phyloP scores from a whole-genome alignment of 2,888 invertebrate species.

The Pammene fasciana region DNA sequence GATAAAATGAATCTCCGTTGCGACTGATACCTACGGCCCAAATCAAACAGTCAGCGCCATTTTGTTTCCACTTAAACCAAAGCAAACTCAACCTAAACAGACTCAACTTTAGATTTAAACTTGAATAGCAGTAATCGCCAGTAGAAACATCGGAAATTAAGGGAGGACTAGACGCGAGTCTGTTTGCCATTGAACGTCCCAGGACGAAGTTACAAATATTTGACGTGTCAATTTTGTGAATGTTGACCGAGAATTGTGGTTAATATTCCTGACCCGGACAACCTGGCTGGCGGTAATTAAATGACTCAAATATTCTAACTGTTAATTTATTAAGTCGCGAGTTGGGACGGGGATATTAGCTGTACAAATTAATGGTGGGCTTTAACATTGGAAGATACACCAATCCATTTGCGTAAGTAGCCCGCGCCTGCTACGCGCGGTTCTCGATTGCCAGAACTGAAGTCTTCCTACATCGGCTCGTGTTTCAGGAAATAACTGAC shows the following conservation, averaged over 20 bases:
- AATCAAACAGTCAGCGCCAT: constrained; percentile 83
- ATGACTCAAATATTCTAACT: constrained; percentile 78
- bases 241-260: constrained; percentile 84
- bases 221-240: constrained; percentile 84
- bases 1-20: constrained; percentile 83
- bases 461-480: not conserved
- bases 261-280: constrained; percentile 80
- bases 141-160: constrained; percentile 83
- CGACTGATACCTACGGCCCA: constrained; percentile 80
- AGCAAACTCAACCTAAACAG: constrained; percentile 61
- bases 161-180: constrained; percentile 82
- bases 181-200: constrained; percentile 83
- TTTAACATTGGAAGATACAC: constrained; percentile 41
- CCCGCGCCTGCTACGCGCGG: constrained; percentile 30
- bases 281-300: constrained; percentile 79
- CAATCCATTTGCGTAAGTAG: constrained; percentile 41
- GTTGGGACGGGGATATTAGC: constrained; percentile 54
- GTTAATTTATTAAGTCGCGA: constrained; percentile 71
- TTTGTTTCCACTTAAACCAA: constrained; percentile 75
- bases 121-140: constrained; percentile 51
- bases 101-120: constrained; percentile 56
- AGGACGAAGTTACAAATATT: constrained; percentile 84
- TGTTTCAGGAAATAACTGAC: not conserved
- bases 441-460: constrained; percentile 29
- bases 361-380: constrained; percentile 58